A percentile compares a stretch with the other conserved stretches of the same genome.
phyloP scores from a whole-genome alignment of 2,113 vertebrate genomes.

The Cololabis saira region DNA sequence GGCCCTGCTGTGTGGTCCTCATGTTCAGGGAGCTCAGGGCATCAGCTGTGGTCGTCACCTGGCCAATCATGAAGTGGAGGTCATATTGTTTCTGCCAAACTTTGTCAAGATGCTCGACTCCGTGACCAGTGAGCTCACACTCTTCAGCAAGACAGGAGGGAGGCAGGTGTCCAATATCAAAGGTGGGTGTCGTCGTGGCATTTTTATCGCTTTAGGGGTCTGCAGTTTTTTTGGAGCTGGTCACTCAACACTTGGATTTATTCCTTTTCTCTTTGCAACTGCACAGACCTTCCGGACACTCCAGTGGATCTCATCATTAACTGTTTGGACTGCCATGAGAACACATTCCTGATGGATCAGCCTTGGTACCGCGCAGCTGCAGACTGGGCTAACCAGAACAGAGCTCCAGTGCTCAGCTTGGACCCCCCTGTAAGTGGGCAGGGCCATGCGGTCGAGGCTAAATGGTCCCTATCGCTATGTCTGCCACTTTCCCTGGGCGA shows the following conservation, averaged over 20 bases:
- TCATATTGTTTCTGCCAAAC: constrained; percentile 95
- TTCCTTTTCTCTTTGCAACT: background rate
- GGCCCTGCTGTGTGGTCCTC: constrained; percentile 93
- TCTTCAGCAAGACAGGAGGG: constrained; percentile 92
- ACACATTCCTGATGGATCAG: constrained; percentile 93
- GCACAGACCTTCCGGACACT: constrained; percentile 91
- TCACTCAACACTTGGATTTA: background rate
- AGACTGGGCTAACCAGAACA: constrained; percentile 97
- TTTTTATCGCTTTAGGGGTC: background rate
- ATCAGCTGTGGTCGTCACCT: constrained; percentile 97
- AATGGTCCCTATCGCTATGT: constrained; percentile 95
- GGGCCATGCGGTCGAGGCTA: constrained; percentile 92
- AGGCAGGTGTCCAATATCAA: constrained; percentile 94
- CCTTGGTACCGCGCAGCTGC: constrained; percentile 95
- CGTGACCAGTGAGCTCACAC: constrained; percentile 92
- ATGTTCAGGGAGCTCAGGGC: constrained; percentile 96
- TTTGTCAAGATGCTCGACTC: constrained; percentile 98
- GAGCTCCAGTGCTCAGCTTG: constrained; percentile 94
- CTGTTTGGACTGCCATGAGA: constrained; percentile 96
- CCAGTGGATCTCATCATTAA: constrained; percentile 98
- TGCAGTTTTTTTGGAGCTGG: background rate
- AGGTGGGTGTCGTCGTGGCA: constrained; percentile 78
- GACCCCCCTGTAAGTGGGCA: constrained; percentile 90
- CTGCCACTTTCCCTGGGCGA: constrained; percentile 91
- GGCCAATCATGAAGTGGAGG: constrained; percentile 96